Base-by-base conservation (phyloP, 1,140 invertebrate genomes). In the Leptestheria dahalacensis region DNA sequence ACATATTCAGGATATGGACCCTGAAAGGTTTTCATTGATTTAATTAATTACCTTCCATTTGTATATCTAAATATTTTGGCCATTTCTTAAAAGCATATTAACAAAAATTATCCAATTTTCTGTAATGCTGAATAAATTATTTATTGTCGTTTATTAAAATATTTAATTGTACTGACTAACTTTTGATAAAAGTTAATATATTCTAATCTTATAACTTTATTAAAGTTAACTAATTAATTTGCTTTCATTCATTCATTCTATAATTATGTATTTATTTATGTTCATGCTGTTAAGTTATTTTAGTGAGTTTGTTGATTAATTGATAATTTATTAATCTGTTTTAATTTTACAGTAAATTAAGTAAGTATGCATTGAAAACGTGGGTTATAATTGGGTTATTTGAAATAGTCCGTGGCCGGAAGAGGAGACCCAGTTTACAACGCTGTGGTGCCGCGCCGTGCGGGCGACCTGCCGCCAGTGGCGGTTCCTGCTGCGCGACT, bases 401-500 rank as follows among this genome's bases (percentile, higher is more conserved):
- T 21, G n/a, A 6, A 12, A 23, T 60, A 86, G 84, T 66, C 89
- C 88, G 0, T 95, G 88, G 84, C 92, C 91, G 0, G 86, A 89
- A 64, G 91, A 95, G 64, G 84, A 82, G 2, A 67, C 95, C 2
- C 86, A 94, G 67, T 98, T 97, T 73, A 81, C 79, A 0, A 95
- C 91, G 0, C 74, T 97, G 2, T 99, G 93, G 93, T 93, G 91
- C 65, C 80, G 94, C 9, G 80, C 82, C 41, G 79, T 97, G 11
- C 81, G 82, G 55, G 77, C 89, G 3, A 83, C 83, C 62, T 88
- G 90, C 64, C 78, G 79, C 23, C 82, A 84, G 65, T 93, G 90
- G 84, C 85, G 85, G 64, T 81, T 96, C 60, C 82, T 88, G 54
- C 76, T 99, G 58, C 75, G 95, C n/a, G 96, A 99, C 73, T 99